phyloP scores from a whole-genome alignment of 1,140 invertebrate species.

The Tetraneura akinire region DNA sequence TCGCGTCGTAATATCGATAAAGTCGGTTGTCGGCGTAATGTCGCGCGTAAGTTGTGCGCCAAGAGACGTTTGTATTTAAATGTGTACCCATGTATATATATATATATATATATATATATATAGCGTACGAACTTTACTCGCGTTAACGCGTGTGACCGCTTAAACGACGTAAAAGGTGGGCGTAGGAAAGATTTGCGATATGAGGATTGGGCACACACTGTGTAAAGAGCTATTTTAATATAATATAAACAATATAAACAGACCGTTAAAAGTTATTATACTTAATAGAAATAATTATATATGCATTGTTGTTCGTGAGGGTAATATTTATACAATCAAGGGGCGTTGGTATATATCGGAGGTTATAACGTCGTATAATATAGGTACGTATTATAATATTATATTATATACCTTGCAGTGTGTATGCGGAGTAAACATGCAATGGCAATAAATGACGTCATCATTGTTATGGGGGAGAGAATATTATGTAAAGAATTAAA shows the following conservation, averaged over 20 bases:
- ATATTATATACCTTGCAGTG: too few relatives aligned
- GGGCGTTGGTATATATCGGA: not conserved
- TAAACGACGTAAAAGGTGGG: not conserved
- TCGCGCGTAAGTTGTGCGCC: not conserved
- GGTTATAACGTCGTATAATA: too few relatives aligned
- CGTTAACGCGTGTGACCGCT: not conserved
- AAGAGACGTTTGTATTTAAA: constrained; percentile 14
- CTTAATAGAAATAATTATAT: constrained; percentile 30
- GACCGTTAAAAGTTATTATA: constrained; percentile 32
- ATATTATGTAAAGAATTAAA: not conserved
- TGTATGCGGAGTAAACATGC: not conserved
- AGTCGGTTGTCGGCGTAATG: too few relatives aligned
- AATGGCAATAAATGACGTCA: constrained; percentile 18
- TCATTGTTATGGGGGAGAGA: not conserved
- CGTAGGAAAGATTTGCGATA: not conserved
- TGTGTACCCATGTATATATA: not conserved
- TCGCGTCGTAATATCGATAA: constrained; percentile 12
- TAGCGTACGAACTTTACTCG: too few relatives aligned
- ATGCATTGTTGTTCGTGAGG: not conserved
- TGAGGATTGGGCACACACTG: not conserved
- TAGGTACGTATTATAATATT: too few relatives aligned
- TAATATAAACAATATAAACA: not conserved
- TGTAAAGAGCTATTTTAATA: not conserved
- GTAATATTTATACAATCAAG: not conserved
- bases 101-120: not conserved